Conservation (phyloP, 1,140 invertebrate species). For the Zaprionus tsacasi region DNA sequence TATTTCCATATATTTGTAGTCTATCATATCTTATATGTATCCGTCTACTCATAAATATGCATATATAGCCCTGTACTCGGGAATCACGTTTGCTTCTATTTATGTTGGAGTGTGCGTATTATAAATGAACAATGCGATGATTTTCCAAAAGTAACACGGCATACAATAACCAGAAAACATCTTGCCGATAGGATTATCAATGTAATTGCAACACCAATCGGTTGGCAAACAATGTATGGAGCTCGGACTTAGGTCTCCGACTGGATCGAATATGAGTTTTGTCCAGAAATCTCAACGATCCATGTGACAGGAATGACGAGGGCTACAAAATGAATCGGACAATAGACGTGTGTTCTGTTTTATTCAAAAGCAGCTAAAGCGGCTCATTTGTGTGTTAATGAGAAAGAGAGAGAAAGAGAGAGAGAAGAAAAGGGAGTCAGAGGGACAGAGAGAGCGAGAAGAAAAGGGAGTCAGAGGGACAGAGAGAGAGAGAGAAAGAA, state of each 20-base stretch:
- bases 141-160: conserved; percentile 38
- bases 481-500: not conserved
- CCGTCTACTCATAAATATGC: not conserved
- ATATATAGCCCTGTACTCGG: not conserved
- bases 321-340: conserved; percentile 21
- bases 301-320: conserved; percentile 19
- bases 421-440: not conserved
- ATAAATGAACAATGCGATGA: conserved; percentile 35
- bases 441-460: not conserved
- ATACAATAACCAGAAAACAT: conserved; percentile 44
- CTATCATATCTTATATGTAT: too few relatives aligned
- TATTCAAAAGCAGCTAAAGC: conserved; percentile 57
- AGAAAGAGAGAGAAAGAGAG: not conserved
- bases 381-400: conserved; percentile 56
- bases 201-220: conserved; percentile 76
- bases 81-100: not conserved
- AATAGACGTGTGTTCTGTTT: conserved; percentile 29
- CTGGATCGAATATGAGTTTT: not conserved
- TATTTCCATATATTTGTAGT: too few relatives aligned
- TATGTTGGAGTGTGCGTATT: not conserved
- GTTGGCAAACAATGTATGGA: conserved; percentile 40
- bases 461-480: not conserved
- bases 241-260: conserved; percentile 14
- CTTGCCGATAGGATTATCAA: conserved; percentile 67
- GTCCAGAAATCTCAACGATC: not conserved